Conservation (phyloP, 2,797 vertebrate genomes). For the Sebastes kiyomatsui region DNA sequence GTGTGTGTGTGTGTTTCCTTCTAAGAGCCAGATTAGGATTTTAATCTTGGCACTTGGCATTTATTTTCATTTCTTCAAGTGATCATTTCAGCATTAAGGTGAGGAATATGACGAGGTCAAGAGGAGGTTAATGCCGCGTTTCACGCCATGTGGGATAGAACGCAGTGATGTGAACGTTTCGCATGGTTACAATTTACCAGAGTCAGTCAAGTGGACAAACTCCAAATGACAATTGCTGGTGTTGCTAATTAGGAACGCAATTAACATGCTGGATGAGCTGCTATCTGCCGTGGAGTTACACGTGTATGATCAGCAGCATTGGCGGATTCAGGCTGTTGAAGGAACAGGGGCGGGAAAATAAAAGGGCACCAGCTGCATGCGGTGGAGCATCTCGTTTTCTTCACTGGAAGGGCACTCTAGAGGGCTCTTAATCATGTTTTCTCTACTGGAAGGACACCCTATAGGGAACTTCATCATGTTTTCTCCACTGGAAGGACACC, state of each 20-base stretch:
- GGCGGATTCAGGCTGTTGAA: too few relatives aligned
- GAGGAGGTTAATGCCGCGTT: background rate
- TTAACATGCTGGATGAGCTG: background rate
- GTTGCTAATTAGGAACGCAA: background rate
- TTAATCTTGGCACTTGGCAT: background rate
- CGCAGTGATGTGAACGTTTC: background rate
- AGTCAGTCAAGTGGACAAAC: background rate
- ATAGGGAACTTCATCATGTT: fast-evolving
- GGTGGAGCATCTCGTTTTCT: too few relatives aligned
- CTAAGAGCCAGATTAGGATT: background rate
- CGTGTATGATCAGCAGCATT: background rate
- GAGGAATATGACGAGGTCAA: background rate
- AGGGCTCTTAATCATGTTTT: too few relatives aligned
- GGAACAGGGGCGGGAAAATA: too few relatives aligned
- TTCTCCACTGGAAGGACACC: too few relatives aligned
- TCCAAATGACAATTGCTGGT: background rate
- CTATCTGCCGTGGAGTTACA: background rate
- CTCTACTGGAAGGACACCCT: too few relatives aligned
- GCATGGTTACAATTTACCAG: background rate
- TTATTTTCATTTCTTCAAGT: background rate
- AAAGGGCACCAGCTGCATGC: too few relatives aligned
- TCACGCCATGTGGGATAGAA: background rate
- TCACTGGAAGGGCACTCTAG: too few relatives aligned
- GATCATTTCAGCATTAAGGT: background rate
- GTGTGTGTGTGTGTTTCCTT: background rate